Conservation (phyloP, 2,113 vertebrate species). For the Anolis sagrei region DNA sequence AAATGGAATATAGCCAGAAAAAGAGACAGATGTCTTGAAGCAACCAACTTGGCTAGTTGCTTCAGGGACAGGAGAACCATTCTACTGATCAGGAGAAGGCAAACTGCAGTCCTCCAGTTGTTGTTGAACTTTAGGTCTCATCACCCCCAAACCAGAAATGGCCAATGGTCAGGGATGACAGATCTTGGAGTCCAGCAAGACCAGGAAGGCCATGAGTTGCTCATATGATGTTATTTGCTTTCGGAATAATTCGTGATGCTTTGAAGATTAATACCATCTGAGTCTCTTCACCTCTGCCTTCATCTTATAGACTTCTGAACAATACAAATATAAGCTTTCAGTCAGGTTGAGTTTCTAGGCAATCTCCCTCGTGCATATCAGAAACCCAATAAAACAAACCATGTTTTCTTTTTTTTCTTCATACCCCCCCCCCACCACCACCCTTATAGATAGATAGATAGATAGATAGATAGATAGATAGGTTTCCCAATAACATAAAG, state of each 20-base stretch:
- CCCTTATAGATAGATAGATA: too few relatives aligned
- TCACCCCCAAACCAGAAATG: background rate
- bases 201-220: background rate
- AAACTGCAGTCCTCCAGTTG: background rate
- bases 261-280: background rate
- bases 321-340: background rate
- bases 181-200: background rate
- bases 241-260: background rate
- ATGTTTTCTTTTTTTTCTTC: background rate
- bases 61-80: background rate
- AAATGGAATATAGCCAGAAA: background rate
- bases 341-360: background rate
- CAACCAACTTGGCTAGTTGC: background rate
- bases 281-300: background rate
- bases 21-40: background rate
- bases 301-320: background rate
- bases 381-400: background rate
- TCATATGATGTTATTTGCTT: background rate
- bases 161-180: background rate
- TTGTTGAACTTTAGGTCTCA: background rate
- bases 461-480: too few relatives aligned
- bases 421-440: background rate
- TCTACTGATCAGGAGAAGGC: background rate
- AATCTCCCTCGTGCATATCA: background rate
- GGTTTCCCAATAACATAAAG: too few relatives aligned